Conservation (phyloP, 2,113 vertebrate species). For the Mormoops blainvillei region DNA sequence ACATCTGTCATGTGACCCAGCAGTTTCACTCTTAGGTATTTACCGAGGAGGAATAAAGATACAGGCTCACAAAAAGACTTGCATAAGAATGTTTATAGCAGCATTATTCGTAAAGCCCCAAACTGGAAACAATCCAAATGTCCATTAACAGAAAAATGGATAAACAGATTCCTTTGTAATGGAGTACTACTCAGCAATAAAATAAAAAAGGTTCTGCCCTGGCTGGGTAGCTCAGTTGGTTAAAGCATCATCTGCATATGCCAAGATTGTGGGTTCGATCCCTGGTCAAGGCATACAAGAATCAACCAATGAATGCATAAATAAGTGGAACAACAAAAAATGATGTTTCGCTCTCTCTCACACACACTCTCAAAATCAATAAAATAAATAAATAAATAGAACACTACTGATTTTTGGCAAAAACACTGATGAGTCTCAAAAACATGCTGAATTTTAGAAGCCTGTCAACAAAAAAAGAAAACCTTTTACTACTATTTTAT, state of each 20-base stretch:
- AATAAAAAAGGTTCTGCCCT: not conserved
- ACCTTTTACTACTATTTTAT: not conserved
- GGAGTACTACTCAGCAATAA: not conserved
- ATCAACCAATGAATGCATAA: too few species aligned
- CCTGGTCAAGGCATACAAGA: too few species aligned
- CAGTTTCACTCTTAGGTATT: not conserved
- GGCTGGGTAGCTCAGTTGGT: too few species aligned
- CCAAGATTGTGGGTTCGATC: too few species aligned
- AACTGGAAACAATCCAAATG: not conserved
- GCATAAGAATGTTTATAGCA: not conserved
- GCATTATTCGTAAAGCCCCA: not conserved
- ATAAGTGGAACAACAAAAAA: too few species aligned
- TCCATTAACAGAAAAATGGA: not conserved
- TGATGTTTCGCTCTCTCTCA: too few species aligned
- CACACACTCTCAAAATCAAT: too few species aligned
- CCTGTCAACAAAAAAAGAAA: not conserved
- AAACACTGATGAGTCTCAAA: not conserved
- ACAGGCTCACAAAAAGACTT: not conserved
- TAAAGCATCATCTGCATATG: too few species aligned
- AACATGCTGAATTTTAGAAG: not conserved
- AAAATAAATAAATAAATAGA: not conserved
- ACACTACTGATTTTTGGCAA: not conserved
- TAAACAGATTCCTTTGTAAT: not conserved
- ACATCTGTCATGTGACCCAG: not conserved
- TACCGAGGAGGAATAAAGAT: constrained; percentile 1